phyloP scores from a whole-genome alignment of 2,797 vertebrate genomes.

The Alcedo atthis region DNA sequence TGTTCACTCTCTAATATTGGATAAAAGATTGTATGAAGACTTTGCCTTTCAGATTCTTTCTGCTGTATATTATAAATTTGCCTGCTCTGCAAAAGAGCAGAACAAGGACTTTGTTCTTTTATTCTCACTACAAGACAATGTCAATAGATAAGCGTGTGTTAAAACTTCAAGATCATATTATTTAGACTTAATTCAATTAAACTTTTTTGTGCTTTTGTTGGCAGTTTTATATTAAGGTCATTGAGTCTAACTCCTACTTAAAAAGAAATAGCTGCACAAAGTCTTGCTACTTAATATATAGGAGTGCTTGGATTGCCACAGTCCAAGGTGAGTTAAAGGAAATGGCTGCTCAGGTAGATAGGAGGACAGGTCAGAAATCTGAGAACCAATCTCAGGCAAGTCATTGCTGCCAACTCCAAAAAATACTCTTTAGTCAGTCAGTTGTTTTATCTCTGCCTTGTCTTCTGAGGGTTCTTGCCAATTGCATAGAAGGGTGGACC shows the following conservation, averaged over 20 bases:
- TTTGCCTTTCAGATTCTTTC: slow-evolving; percentile 16
- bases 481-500: not conserved
- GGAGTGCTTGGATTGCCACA: slow-evolving; percentile 9
- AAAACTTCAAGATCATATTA: slow-evolving; percentile 50
- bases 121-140: not conserved
- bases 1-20: not conserved
- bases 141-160: slow-evolving; percentile 44
- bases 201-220: slow-evolving; percentile 43
- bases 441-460: not conserved
- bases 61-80: not conserved
- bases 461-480: not conserved
- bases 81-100: slow-evolving; percentile 30
- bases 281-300: not conserved
- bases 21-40: not conserved
- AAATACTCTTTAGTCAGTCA: not conserved
- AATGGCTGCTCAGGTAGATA: not conserved
- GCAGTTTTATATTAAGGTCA: slow-evolving; percentile 50
- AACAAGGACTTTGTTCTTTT: slow-evolving; percentile 37
- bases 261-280: slow-evolving; percentile 18
- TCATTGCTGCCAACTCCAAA: not conserved
- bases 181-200: slow-evolving; percentile 56
- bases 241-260: not conserved
- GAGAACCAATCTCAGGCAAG: not conserved
- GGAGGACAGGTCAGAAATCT: not conserved
- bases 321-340: slow-evolving; percentile 46